Conservation (phyloP, 2,888 invertebrate genomes). For the Cheilosia pagana region DNA sequence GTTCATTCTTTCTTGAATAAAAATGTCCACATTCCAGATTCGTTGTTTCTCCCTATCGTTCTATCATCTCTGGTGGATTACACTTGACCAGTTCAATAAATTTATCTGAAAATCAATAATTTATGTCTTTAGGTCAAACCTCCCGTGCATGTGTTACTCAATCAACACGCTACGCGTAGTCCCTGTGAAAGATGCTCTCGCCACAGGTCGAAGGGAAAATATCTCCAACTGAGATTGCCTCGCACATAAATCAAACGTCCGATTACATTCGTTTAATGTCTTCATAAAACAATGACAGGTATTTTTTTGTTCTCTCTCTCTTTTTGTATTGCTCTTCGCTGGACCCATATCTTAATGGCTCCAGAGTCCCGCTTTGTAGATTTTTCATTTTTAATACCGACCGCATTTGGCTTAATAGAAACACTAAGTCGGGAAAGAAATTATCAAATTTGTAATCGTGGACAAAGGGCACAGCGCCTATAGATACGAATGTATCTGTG, state of each 20-base stretch:
- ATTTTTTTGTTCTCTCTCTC: constrained; percentile 46
- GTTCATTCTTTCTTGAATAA: not conserved
- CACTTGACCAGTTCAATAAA: constrained; percentile 70
- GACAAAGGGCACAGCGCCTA: constrained; percentile 55
- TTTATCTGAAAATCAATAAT: constrained; percentile 71
- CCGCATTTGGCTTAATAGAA: constrained; percentile 69
- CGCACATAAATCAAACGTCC: constrained; percentile 67
- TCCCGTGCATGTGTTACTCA: constrained; percentile 73
- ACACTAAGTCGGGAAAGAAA: constrained; percentile 54
- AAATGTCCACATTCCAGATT: not conserved
- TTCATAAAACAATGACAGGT: constrained; percentile 75
- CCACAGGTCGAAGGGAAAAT: constrained; percentile 36
- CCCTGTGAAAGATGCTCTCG: constrained; percentile 16
- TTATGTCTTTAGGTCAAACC: constrained; percentile 73
- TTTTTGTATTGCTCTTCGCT: constrained; percentile 33
- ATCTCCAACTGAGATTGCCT: constrained; percentile 68
- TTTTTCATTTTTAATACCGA: constrained; percentile 65
- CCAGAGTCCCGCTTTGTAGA: constrained; percentile 34
- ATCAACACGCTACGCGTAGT: constrained; percentile 59
- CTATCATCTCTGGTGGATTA: constrained; percentile 7
- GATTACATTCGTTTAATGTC: constrained; percentile 75
- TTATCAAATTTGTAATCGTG: constrained; percentile 73
- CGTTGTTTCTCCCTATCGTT: not conserved
- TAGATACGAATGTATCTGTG: constrained; percentile 8
- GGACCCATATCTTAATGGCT: constrained; percentile 64